These are phyloP conservation scores for Chrysopa pallens DNA, from an alignment of 1,140 invertebrate genomes.

Conservation along the genomic window DNA sequence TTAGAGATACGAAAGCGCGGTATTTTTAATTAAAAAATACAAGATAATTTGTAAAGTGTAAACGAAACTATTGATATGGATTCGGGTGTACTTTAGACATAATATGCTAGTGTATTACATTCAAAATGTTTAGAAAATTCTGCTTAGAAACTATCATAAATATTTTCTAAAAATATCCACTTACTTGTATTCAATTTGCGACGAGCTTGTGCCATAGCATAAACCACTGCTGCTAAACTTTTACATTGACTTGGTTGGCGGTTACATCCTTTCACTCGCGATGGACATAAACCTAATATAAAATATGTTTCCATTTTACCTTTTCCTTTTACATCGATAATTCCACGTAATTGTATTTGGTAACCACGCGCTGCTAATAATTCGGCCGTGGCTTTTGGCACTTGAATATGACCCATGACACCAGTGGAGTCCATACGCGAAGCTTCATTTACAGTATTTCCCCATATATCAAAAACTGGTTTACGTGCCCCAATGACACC, in stretches of 20 bases:
- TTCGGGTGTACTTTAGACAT: too few species aligned
- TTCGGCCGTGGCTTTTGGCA: conserved; percentile 66
- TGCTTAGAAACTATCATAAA: not conserved
- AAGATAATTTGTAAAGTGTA: too few species aligned
- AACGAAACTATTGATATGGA: too few species aligned
- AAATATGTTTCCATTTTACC: conserved; percentile 91
- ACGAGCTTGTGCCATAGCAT: conserved; percentile 61
- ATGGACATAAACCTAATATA: conserved; percentile 43
- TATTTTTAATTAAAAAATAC: too few species aligned
- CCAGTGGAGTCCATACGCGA: conserved; percentile 88
- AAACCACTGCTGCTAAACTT: conserved; percentile 70
- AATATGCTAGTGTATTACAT: too few species aligned
- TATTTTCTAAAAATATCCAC: conserved; percentile 1
- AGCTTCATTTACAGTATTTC: conserved; percentile 83
- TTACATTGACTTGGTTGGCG: conserved; percentile 55
- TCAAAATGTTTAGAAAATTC: too few species aligned
- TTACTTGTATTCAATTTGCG: conserved; percentile 30
- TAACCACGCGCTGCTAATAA: conserved; percentile 52
- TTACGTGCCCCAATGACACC: conserved; percentile 95
- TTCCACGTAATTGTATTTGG: conserved; percentile 54
- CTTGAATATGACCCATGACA: conserved; percentile 71
- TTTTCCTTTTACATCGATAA: conserved; percentile 84
- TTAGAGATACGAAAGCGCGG: too few species aligned
- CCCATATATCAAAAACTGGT: conserved; percentile 98
- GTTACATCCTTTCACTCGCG: conserved; percentile 30